Percentiles rank a stretch among this genome's conserved stretches.
These are phyloP conservation scores for Ariopsis seemanni DNA, from an alignment of 2,113 vertebrate species.

Conservation along the genomic window DNA sequence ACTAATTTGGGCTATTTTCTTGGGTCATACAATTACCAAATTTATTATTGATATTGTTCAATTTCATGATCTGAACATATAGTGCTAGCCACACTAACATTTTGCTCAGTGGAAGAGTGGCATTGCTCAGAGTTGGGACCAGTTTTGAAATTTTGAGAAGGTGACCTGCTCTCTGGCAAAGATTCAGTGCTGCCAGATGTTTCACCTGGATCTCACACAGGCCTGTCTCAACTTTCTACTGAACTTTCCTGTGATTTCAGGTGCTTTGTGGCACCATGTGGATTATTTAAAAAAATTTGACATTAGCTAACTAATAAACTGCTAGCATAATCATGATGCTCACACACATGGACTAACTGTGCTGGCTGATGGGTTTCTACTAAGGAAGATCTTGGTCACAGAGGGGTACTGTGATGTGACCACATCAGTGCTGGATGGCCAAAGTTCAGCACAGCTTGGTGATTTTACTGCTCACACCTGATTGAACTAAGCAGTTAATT, in stretches of 20 bases:
- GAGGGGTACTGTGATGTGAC: background rate
- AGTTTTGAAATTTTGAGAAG: background rate
- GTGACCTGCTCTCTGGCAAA: slow-evolving; percentile 5
- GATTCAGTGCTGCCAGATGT: slow-evolving; percentile 1
- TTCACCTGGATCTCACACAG: background rate
- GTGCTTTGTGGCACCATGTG: background rate
- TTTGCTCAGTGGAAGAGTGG: background rate
- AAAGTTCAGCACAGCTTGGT: background rate
- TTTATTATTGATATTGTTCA: background rate
- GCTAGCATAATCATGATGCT: background rate
- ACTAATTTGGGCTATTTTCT: background rate
- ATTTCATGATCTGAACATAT: background rate
- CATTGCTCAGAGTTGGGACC: background rate
- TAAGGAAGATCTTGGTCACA: background rate
- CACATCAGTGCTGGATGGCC: background rate
- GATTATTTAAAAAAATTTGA: background rate
- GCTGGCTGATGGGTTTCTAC: background rate
- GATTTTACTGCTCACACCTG: background rate
- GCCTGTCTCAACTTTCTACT: background rate
- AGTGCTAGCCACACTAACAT: background rate
- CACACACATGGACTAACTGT: background rate
- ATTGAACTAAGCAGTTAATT: background rate
- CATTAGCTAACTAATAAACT: background rate
- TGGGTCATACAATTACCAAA: background rate
- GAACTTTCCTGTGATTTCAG: background rate